Evolutionary conservation across 2,888 invertebrate species (phyloP).

Genomic region (Thyatira batis): DNA sequence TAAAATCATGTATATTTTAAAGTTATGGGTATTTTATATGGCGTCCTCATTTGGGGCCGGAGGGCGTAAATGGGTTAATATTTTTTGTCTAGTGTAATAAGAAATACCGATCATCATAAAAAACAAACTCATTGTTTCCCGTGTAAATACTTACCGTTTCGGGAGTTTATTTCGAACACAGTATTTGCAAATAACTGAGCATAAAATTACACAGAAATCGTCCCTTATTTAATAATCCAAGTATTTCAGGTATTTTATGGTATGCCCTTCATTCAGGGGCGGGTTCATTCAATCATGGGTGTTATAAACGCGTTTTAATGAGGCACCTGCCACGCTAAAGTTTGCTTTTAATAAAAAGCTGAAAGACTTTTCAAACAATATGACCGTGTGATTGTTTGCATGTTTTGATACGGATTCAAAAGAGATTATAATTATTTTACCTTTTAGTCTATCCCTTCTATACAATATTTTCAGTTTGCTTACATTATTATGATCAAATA

Average conservation of each 20-base stretch:
- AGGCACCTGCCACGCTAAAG: conserved; percentile 28
- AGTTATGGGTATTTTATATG: too few relatives aligned
- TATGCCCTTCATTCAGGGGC: conserved; percentile 18
- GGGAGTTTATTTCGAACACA: too few relatives aligned
- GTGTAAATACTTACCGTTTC: too few relatives aligned
- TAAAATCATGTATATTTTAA: too few relatives aligned
- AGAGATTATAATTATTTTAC: not conserved
- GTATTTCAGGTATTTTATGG: conserved; percentile 22
- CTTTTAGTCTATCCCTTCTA: not conserved
- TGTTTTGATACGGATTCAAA: not conserved
- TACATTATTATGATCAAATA: too few relatives aligned
- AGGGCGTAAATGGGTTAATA: too few relatives aligned
- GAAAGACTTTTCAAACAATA: conserved; percentile 33
- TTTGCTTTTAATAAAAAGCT: conserved; percentile 39
- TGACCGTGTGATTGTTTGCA: conserved; percentile 11
- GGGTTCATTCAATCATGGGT: conserved; percentile 23
- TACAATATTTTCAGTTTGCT: too few relatives aligned
- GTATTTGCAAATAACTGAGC: conserved; percentile 6
- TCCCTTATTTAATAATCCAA: conserved; percentile 10
- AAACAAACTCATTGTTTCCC: too few relatives aligned
- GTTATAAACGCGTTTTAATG: conserved; percentile 32
- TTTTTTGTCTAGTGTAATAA: too few relatives aligned
- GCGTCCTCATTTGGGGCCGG: too few relatives aligned
- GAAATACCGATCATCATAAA: too few relatives aligned
- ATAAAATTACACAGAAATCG: conserved; percentile 22